Percentiles rank a stretch among this genome's conserved stretches.
These are phyloP conservation scores for Grapholita molesta DNA, from an alignment of 1,140 invertebrate genomes.

Conservation along the genomic window DNA sequence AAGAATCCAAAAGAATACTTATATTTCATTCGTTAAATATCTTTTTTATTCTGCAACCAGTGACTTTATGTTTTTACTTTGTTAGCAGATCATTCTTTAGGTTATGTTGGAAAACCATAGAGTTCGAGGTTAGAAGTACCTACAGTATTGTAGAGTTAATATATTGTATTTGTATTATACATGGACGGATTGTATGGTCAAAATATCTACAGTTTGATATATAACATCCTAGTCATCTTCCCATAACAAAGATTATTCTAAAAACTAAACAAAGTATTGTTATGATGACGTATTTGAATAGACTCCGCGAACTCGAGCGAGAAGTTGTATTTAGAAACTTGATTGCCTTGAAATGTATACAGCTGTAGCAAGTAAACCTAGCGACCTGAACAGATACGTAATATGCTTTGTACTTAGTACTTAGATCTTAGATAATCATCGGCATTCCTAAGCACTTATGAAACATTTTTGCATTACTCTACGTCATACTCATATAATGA, in stretches of 20 bases:
- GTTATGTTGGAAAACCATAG: no score
- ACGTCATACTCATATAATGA: neutral
- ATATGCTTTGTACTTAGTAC: constrained; percentile 18
- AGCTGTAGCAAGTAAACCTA: constrained; percentile 33
- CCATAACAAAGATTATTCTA: neutral
- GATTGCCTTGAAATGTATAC: constrained; percentile 53
- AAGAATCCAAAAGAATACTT: no score
- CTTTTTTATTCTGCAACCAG: no score
- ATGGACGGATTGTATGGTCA: neutral
- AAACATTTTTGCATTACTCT: neutral
- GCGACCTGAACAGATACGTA: constrained; percentile 9
- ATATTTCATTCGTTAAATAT: no score
- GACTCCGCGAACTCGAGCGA: neutral
- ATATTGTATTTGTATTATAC: no score
- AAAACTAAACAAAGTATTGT: constrained; percentile 5
- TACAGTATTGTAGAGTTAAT: neutral
- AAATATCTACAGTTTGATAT: neutral
- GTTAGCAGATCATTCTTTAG: no score
- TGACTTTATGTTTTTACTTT: no score
- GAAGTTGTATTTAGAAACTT: constrained; percentile 35
- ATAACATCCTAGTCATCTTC: neutral
- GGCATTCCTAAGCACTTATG: neutral
- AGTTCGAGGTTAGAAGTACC: no score
- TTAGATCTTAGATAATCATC: constrained; percentile 8
- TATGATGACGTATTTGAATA: constrained; percentile 6